Evolutionary conservation across 2,113 vertebrate genomes (phyloP), one percentile per base, ranked within the genome.

Genomic region (Cnemophilus loriae): DNA sequence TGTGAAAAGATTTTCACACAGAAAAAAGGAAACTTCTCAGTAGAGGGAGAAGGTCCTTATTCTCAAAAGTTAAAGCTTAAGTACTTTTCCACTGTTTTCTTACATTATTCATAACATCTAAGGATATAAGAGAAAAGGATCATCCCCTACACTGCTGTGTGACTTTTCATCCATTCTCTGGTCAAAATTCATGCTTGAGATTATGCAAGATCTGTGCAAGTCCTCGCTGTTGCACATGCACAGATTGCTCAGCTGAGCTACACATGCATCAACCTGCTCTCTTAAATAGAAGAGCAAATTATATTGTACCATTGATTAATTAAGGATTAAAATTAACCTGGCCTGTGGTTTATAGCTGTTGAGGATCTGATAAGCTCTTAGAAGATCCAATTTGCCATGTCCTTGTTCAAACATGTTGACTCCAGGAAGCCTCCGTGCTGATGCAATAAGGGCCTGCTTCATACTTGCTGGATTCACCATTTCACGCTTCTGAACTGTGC

Each of bases 321-420:
- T 26, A 71, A 78, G 30, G 47, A 52, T 46, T 86, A 90, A 56
- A 39, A 96, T 97, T 92, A 78, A 99, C 99, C 99, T 99, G 91
- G 99, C 99, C 96, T 99, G 99, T 11, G 99, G 99, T 82, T 98
- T 99, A 97, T 99, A 99, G 97, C 99, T 99, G 97, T 98, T 99
- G 92, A 99, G 99, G 87, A 99, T 98, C 98, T 99, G 99, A 94
- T 99, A 99, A 84, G 99, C 99, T 91, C 99, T 92, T 55, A 99
- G 98, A 42, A 99, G 98, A 96, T 99, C 99, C 69, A 99, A 97
- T 86, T 99, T 99, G 87, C 99, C 99, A 14, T 99, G 99, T 60
- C 99, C 99, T 96, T 99, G 99, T 77, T 99, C 99, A 88, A 99
- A 99, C 99, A 99, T 99, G 97, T 99, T 99, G 93, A 99, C 99